These are phyloP conservation scores for Otus sunia DNA, from an alignment of 2,113 vertebrate species.

Conservation along the genomic window DNA sequence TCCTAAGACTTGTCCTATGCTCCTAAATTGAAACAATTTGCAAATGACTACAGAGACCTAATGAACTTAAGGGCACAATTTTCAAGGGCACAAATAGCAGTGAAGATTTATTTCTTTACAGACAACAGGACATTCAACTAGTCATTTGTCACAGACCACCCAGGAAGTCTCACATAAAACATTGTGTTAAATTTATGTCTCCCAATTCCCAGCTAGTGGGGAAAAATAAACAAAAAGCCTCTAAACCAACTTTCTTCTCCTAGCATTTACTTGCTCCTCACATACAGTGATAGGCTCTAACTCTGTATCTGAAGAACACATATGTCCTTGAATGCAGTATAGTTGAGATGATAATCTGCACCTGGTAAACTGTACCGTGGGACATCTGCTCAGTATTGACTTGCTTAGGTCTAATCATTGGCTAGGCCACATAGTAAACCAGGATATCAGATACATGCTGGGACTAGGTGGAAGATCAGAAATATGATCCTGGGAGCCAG, in stretches of 20 bases:
- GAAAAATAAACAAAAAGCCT: background rate
- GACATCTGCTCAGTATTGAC: conserved; percentile 26
- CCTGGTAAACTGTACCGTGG: conserved; percentile 1
- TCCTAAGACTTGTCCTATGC: background rate
- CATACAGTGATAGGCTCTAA: background rate
- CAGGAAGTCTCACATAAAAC: background rate
- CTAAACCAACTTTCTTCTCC: background rate
- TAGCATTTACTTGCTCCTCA: background rate
- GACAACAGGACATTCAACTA: background rate
- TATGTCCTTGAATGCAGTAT: background rate
- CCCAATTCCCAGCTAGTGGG: background rate
- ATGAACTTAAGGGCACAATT: background rate
- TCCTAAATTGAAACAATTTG: background rate
- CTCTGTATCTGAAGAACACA: background rate
- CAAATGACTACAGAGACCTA: background rate
- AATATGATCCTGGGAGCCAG: conserved; percentile 19
- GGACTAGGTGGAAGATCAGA: conserved; percentile 40
- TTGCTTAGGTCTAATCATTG: background rate
- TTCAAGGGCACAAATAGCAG: background rate
- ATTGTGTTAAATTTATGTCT: background rate
- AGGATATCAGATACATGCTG: conserved; percentile 31
- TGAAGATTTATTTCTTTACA: background rate
- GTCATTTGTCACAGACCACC: background rate
- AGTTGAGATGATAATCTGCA: background rate
- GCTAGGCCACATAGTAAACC: background rate